Conservation (phyloP, 2,797 vertebrate genomes). For the Myotis vivesi region DNA sequence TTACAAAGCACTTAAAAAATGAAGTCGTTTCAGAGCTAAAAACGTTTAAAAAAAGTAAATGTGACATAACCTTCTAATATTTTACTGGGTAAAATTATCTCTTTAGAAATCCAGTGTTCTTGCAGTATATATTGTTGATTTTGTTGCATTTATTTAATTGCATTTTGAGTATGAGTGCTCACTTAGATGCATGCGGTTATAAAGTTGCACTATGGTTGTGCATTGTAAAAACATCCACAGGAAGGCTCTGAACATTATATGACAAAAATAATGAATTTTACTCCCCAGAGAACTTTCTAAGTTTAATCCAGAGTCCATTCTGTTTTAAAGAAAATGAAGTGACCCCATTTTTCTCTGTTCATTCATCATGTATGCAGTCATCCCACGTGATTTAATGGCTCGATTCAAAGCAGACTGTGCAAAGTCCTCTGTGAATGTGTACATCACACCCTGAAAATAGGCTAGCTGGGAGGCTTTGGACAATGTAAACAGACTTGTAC, state of each 20-base stretch:
- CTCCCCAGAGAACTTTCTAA: background rate
- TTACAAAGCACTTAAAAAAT: background rate
- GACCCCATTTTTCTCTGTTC: slow-evolving; percentile 42
- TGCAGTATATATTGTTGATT: background rate
- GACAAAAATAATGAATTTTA: slow-evolving; percentile 36
- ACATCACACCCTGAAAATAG: background rate
- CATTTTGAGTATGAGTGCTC: background rate
- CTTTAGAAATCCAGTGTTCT: background rate
- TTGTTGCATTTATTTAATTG: background rate
- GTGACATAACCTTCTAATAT: background rate
- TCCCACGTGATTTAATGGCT: slow-evolving; percentile 31
- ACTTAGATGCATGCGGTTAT: background rate
- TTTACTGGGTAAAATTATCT: background rate
- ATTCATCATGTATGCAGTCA: slow-evolving; percentile 62
- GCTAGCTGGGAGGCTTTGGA: background rate
- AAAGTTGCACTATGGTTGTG: background rate
- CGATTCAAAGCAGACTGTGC: background rate
- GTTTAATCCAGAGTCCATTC: slow-evolving; percentile 52
- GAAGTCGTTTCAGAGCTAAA: background rate
- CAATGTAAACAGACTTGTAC: background rate
- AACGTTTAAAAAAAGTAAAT: background rate
- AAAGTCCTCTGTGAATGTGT: slow-evolving; percentile 13
- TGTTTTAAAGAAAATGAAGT: slow-evolving; percentile 62
- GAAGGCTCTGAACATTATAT: background rate
- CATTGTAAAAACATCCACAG: slow-evolving; percentile 8